Base-by-base conservation (phyloP, 2,888 invertebrate genomes). In the Platerodrilus igneus region DNA sequence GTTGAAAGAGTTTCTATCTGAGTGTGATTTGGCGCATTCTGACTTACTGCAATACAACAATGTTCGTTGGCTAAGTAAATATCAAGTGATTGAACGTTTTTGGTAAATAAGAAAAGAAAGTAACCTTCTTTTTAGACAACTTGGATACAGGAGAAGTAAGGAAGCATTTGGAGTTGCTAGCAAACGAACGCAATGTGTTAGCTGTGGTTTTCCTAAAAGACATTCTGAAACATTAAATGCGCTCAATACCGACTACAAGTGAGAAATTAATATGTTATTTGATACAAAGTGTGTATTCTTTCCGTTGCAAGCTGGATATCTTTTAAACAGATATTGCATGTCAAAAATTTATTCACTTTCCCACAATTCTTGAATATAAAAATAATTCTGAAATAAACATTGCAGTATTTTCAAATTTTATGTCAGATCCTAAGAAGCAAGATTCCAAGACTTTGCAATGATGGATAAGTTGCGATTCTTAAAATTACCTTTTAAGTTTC, bases 331-430 rank as follows among this genome's bases (percentile, higher is more conserved):
- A 48, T 38, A 47, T 45, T 45, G 41, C 37, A 49, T n/a, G 37
- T 25, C 42, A 45, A 48, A 36, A 48, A 42, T 45, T 45, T 39
- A 43, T 46, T 53, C 38, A 55, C 48, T 54, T 55, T 44, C 51
- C 50, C 40, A 52, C 50, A 50, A 41, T 56, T 56, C 50, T 56
- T 53, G 53, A 53, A 56, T 49, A 53, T 48, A 53, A 57, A 51
- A 56, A n/a, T n/a, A 45, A 32, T 22, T 32, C 22, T 16, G 32
- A 30, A 19, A 22, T 22, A 32, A 15, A 32, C 22, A 32, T 23
- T 55, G 48, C 47, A 52, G 48, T 51, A 41, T 50, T 55, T 51
- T 19, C 18, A 49, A 53, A 38, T 26, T 51, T 51, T 48, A 47
- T 47, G 48, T 47, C 50, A 46, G 51, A 51, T 55, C n/a, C n/a